Percentiles rank a stretch among this genome's conserved stretches.
These are phyloP conservation scores for Forficula auricularia DNA, from an alignment of 1,140 invertebrate species.

Conservation along the genomic window DNA sequence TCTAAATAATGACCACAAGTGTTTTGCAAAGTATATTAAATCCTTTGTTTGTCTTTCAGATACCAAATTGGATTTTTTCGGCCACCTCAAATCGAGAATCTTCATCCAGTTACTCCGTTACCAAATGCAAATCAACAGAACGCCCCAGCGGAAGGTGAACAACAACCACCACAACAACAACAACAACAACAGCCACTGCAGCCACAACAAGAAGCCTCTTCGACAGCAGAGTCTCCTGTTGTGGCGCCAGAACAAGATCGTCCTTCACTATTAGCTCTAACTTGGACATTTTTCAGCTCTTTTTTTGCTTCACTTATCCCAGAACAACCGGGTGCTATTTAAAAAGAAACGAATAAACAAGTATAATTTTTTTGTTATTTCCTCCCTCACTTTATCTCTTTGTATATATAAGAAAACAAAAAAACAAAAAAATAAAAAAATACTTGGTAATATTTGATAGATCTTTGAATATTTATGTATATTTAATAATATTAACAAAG, in stretches of 20 bases:
- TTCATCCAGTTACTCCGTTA: constrained; percentile 17
- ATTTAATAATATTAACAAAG: too few species aligned
- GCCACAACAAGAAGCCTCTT: constrained; percentile 13
- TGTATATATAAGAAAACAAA: too few species aligned
- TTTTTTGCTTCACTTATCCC: constrained; percentile 63
- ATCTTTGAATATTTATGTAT: too few species aligned
- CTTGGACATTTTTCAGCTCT: constrained; percentile 54
- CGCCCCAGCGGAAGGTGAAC: constrained; percentile 26
- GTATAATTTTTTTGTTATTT: too few species aligned
- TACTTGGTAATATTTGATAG: too few species aligned
- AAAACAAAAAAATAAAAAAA: too few species aligned
- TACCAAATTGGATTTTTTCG: constrained; percentile 51
- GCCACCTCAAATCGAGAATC: constrained; percentile 23
- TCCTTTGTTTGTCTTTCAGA: too few species aligned
- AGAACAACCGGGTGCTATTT: constrained; percentile 42
- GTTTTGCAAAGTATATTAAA: too few species aligned
- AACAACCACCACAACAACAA: constrained; percentile 23
- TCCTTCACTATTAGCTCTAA: constrained; percentile 42
- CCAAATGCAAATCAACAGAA: constrained; percentile 22
- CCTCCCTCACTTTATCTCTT: too few species aligned
- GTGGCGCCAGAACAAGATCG: constrained; percentile 27
- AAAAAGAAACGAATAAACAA: too few species aligned
- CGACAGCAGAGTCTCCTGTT: constrained; percentile 19
- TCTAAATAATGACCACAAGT: too few species aligned
- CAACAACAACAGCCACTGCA: constrained; percentile 16